These are phyloP conservation scores for Ectemnius continuus DNA, from an alignment of 2,888 invertebrate species.

Conservation along the genomic window DNA sequence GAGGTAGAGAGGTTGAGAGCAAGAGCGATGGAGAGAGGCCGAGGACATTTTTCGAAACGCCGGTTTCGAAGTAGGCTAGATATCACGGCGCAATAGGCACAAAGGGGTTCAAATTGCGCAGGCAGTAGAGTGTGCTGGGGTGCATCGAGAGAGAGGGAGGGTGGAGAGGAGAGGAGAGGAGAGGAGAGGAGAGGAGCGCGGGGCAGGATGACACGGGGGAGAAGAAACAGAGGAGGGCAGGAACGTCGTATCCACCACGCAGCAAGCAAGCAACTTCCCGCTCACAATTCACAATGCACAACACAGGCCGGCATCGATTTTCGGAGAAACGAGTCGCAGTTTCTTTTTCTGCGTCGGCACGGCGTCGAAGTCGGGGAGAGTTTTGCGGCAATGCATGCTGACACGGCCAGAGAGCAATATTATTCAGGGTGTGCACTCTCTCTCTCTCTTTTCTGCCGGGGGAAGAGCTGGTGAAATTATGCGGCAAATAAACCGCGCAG, in stretches of 20 bases:
- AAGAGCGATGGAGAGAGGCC: too few species aligned
- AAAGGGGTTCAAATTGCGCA: conserved; percentile 5
- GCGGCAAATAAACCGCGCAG: too few species aligned
- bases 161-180: neutral
- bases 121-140: neutral
- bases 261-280: conserved; percentile 1
- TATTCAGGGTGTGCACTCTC: too few species aligned
- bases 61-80: neutral
- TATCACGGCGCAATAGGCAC: conserved; percentile 1
- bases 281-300: neutral
- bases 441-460: too few species aligned
- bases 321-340: conserved; percentile 29
- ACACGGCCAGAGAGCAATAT: too few species aligned
- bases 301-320: conserved; percentile 37
- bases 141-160: neutral
- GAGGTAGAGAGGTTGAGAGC: too few species aligned
- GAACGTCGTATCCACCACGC: neutral
- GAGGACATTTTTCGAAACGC: neutral
- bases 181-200: neutral
- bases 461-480: too few species aligned
- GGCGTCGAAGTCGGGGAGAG: too few species aligned
- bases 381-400: too few species aligned
- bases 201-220: neutral
- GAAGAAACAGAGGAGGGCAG: neutral
- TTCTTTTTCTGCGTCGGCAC: conserved; percentile 20